phyloP scores from a whole-genome alignment of 2,797 vertebrate species.

The Xenentodon cancila region DNA sequence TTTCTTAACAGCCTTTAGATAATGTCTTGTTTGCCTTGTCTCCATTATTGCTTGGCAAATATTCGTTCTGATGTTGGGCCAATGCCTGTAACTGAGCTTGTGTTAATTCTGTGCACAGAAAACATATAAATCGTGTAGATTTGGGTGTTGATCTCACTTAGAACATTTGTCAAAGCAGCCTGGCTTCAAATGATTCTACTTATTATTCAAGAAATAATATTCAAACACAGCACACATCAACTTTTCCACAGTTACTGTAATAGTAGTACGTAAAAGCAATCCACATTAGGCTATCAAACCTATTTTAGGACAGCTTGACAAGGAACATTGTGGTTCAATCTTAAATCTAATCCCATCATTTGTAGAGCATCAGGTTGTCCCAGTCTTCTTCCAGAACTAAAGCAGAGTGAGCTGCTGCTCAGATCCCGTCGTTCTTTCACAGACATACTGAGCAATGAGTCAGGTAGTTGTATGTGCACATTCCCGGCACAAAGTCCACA shows the following conservation, averaged over 20 bases:
- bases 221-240: not conserved
- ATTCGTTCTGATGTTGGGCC: not conserved
- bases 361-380: conserved; percentile 1
- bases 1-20: not conserved
- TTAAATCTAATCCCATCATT: not conserved
- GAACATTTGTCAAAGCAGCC: conserved; percentile 8
- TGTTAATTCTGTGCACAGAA: conserved; percentile 9
- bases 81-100: not conserved
- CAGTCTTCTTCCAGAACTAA: conserved; percentile 20
- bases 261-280: not conserved
- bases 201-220: not conserved
- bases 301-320: conserved; percentile 5
- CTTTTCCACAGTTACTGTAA: conserved; percentile 1
- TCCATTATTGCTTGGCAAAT: conserved; percentile 4
- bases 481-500: not conserved
- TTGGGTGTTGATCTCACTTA: conserved; percentile 22
- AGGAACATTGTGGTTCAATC: conserved; percentile 5
- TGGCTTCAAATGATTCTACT: not conserved
- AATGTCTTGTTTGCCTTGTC: not conserved
- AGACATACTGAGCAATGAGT: conserved; percentile 51
- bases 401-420: conserved; percentile 18
- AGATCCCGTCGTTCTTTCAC: conserved; percentile 17
- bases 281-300: not conserved
- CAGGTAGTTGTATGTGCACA: conserved; percentile 37
- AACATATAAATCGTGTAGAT: conserved; percentile 21